Base-by-base conservation (phyloP, 2,113 vertebrate genomes). In the Tonatia bakeri region DNA sequence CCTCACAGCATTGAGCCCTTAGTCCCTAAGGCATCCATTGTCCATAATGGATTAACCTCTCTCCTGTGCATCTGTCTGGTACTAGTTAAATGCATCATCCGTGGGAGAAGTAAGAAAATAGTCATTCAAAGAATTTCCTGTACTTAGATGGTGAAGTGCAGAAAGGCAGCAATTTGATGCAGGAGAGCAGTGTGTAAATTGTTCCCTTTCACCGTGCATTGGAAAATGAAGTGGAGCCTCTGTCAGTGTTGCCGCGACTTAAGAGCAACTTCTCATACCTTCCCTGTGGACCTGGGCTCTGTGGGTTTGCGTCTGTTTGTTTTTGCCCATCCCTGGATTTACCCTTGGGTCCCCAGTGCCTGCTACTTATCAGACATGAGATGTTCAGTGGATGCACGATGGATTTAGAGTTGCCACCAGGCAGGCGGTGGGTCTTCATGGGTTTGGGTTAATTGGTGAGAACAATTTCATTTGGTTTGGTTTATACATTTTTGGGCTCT, bases 41-140 rank as follows among this genome's bases (percentile, higher is more conserved):
- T 75, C 28, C 45, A 11, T 91, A 87, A 54, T 76, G 56, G 82
- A 77, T 87, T 90, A 88, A 72, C 47, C 65, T 95, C 90, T 89
- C 26, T 82, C 45, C 38, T 77, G 77, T 80, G 72, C 10, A 40
- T 81, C 70, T 52, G 1, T 81, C 59, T 95, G 16, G 52, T 86
- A 40, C 67, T 79, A 73, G 43, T 86, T 91, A 33, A 72, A 20
- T 45, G 19, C 43, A 6, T 70, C 33, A 75, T 92, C 85, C 36
- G 91, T 69, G 59, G 45, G 33, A 88, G 54, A 88, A 90, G 84
- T 67, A 47, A 92, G 54, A 87, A 82, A 86, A 28, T 28, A 59
- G 79, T 65, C 50, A 56, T 26, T 67, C 64, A 76, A 33, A 87
- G n/a, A 69, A 91, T 82, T 83, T 94, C 89, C 31, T 94, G 79